These are phyloP conservation scores for Matsumurasca onukii DNA, from an alignment of 1,140 invertebrate species.

Conservation along the genomic window DNA sequence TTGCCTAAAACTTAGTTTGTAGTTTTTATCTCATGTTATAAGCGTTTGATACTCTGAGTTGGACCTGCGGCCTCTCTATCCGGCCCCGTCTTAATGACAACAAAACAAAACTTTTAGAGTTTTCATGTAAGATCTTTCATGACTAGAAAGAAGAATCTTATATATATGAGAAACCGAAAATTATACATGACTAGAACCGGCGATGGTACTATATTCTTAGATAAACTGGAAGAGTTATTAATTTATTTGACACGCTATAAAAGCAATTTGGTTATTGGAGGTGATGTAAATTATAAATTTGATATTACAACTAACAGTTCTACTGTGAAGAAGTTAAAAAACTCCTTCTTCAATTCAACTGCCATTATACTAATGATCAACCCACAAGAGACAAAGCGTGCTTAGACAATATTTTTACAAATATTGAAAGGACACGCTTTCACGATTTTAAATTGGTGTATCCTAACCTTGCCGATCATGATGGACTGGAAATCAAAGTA, in stretches of 20 bases:
- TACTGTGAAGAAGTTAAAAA: not conserved
- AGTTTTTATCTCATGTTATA: too few relatives aligned
- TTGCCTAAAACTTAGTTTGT: too few relatives aligned
- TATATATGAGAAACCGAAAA: too few relatives aligned
- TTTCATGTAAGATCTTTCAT: too few relatives aligned
- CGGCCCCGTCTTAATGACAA: too few relatives aligned
- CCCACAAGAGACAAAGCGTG: not conserved
- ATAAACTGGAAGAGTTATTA: constrained; percentile 4
- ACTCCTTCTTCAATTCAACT: constrained; percentile 1
- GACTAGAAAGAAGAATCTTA: too few relatives aligned
- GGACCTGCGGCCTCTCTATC: too few relatives aligned
- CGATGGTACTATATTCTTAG: constrained; percentile 1
- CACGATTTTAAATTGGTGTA: not conserved
- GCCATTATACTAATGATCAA: not conserved
- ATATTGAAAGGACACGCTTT: not conserved
- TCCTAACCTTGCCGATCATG: constrained; percentile 4
- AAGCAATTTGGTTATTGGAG: not conserved
- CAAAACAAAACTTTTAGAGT: too few relatives aligned
- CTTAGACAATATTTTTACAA: constrained; percentile 20
- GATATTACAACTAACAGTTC: not conserved
- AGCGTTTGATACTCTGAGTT: too few relatives aligned
- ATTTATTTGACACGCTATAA: not conserved
- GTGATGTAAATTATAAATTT: constrained; percentile 7
- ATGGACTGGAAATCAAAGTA: not conserved
- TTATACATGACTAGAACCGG: too few relatives aligned